Evolutionary conservation across 2,888 invertebrate species (phyloP).

Genomic region (Endotricha flammealis): DNA sequence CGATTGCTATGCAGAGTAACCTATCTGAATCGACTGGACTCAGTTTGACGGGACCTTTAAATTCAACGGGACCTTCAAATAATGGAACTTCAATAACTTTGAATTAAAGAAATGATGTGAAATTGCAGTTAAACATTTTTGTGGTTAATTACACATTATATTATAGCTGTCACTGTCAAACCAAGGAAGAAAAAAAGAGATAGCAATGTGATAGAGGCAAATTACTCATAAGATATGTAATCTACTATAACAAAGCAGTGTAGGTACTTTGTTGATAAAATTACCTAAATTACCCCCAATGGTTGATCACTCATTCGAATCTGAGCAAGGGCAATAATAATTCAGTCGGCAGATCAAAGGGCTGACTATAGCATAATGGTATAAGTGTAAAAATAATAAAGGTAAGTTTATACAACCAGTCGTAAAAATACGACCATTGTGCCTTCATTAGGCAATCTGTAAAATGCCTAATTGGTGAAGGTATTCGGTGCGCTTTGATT

Average conservation of each 20-base stretch:
- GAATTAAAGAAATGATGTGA: too few species aligned
- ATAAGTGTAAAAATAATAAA: slow-evolving; percentile 52
- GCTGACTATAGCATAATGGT: slow-evolving; percentile 39
- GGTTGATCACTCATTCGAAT: slow-evolving; percentile 1
- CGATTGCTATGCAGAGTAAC: too few species aligned
- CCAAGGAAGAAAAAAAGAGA: neutral
- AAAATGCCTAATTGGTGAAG: slow-evolving; percentile 37
- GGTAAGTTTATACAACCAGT: slow-evolving; percentile 31
- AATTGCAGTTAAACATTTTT: too few species aligned
- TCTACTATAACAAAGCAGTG: too few species aligned
- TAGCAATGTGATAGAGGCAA: neutral
- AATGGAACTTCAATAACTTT: too few species aligned
- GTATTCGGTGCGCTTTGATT: neutral
- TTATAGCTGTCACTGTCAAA: too few species aligned
- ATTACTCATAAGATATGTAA: neutral
- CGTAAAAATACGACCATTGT: slow-evolving; percentile 45
- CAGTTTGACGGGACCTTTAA: too few species aligned
- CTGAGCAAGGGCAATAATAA: slow-evolving; percentile 6
- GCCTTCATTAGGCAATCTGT: slow-evolving; percentile 48
- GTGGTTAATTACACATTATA: slow-evolving; percentile 2
- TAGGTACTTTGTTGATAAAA: too few species aligned
- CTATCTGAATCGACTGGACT: too few species aligned
- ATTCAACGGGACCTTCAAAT: too few species aligned
- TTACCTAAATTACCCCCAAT: too few species aligned
- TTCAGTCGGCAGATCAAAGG: slow-evolving; percentile 46